phyloP scores from a whole-genome alignment of 1,140 invertebrate species.

The Brachionus rubens region DNA sequence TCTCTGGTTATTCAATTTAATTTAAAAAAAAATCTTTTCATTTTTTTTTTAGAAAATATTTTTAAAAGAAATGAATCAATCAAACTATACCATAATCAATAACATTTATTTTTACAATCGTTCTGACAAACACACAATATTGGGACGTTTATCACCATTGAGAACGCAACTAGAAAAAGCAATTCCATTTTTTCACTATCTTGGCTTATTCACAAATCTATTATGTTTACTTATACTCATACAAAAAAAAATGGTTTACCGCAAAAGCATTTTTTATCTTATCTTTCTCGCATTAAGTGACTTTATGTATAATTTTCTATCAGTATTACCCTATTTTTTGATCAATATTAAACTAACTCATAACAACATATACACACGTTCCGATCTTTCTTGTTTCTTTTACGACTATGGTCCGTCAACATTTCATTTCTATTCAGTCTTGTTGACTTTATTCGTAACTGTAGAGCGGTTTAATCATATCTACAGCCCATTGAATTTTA shows the following conservation, averaged over 20 bases:
- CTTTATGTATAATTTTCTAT: slow-evolving; percentile 34
- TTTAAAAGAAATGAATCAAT: too few species aligned
- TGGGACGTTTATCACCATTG: background rate
- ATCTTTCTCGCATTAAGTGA: slow-evolving; percentile 9
- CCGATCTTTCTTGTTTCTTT: slow-evolving; percentile 7
- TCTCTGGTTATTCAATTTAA: too few species aligned
- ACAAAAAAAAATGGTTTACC: slow-evolving; percentile 18
- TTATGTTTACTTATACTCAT: background rate
- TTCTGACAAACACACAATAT: background rate
- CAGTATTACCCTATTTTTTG: slow-evolving; percentile 15
- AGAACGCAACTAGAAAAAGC: background rate
- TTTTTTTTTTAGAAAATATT: too few species aligned
- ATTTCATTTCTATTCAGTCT: slow-evolving; percentile 25
- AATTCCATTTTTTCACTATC: slow-evolving; percentile 6
- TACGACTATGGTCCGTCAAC: slow-evolving; percentile 8
- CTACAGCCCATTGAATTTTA: slow-evolving; percentile 15
- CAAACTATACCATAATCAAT: too few species aligned
- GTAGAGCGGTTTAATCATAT: slow-evolving; percentile 7
- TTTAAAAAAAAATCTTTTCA: too few species aligned
- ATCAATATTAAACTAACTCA: background rate
- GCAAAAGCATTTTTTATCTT: slow-evolving; percentile 19
- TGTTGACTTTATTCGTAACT: slow-evolving; percentile 25
- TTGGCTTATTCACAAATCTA: background rate
- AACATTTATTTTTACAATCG: slow-evolving; percentile 22
- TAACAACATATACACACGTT: background rate